These are phyloP conservation scores for Lypha dubia DNA, from an alignment of 2,888 invertebrate genomes.

Conservation along the genomic window DNA sequence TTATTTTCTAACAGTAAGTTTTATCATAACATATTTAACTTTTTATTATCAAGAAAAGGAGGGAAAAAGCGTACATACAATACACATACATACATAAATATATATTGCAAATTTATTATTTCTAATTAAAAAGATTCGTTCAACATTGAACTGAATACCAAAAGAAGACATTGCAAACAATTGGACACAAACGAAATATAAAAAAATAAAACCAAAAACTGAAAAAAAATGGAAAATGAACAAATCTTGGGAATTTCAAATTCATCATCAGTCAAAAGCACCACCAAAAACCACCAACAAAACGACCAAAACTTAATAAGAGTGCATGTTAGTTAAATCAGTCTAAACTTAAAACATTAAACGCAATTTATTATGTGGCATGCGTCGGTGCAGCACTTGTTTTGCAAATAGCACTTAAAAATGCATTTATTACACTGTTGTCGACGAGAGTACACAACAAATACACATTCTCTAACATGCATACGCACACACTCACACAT, in stretches of 20 bases:
- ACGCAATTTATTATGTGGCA: conserved; percentile 72
- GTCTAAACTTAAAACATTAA: conserved; percentile 65
- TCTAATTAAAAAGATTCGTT: conserved; percentile 62
- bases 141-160: conserved; percentile 45
- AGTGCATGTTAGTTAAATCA: conserved; percentile 65
- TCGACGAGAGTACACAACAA: conserved; percentile 43
- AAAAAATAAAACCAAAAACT: neutral
- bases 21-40: conserved; percentile 27
- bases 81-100: conserved; percentile 9
- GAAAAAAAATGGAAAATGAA: conserved; percentile 2
- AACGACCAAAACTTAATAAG: conserved; percentile 25
- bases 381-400: conserved; percentile 73
- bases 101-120: conserved; percentile 66
- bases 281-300: neutral
- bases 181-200: conserved; percentile 5
- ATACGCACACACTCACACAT: neutral
- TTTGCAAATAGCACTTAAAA: conserved; percentile 74
- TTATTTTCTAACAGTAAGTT: neutral
- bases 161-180: conserved; percentile 11
- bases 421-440: conserved; percentile 71
- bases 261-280: conserved; percentile 41
- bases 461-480: neutral
- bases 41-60: conserved; percentile 4
- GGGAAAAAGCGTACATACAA: neutral
- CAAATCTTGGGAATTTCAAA: conserved; percentile 54